Conservation (phyloP, 2,888 invertebrate genomes). For the Thymelicus acteon region DNA sequence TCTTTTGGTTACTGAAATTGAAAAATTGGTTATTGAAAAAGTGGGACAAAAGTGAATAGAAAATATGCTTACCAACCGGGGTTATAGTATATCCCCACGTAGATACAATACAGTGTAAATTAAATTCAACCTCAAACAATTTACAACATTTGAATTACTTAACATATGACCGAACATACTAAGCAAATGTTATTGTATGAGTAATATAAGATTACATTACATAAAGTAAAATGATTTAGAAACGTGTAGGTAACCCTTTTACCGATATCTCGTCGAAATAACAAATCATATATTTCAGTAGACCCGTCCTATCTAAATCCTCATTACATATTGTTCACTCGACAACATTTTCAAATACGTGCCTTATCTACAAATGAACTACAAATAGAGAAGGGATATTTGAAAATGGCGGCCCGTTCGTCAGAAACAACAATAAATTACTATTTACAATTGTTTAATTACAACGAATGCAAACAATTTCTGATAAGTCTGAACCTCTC, state of each 20-base stretch:
- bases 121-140: no score
- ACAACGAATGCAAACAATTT: conserved; percentile 30
- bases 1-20: no score
- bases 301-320: conserved; percentile 4
- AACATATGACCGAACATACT: no score
- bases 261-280: neutral
- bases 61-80: no score
- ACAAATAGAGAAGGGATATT: conserved; percentile 15
- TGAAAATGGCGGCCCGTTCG: neutral
- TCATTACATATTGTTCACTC: conserved; percentile 6
- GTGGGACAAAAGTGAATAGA: no score
- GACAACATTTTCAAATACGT: conserved; percentile 23
- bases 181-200: no score
- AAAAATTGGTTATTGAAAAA: no score
- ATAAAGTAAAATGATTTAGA: neutral
- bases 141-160: no score
- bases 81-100: no score
- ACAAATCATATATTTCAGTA: conserved; percentile 6
- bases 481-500: conserved; percentile 39
- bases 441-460: conserved; percentile 10
- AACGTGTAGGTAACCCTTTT: neutral
- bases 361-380: conserved; percentile 23
- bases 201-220: no score
- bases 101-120: no score
- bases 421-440: neutral